Evolutionary conservation across 1,140 invertebrate genomes (phyloP).

Genomic region (Geopemphigus sp.): DNA sequence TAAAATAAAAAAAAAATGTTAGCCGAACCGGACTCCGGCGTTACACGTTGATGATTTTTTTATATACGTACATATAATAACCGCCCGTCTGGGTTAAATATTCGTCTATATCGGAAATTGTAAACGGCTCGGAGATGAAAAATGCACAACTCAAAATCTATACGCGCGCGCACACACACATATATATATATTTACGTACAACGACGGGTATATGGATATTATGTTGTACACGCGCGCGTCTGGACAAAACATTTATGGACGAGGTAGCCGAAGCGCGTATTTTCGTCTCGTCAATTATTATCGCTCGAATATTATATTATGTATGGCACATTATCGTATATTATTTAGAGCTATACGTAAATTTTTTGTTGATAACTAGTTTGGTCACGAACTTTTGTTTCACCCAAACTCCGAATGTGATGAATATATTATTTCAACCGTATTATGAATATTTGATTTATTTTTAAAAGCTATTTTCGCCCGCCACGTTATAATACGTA

Average conservation of each 20-base stretch:
- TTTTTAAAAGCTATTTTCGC: neutral
- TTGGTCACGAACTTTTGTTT: conserved; percentile 16
- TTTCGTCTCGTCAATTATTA: too few species aligned
- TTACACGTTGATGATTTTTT: conserved; percentile 25
- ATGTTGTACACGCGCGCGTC: too few species aligned
- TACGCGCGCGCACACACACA: neutral
- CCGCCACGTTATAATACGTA: neutral
- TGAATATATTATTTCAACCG: neutral
- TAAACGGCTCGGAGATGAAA: neutral
- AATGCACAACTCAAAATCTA: neutral
- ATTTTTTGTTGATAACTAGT: neutral
- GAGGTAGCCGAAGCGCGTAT: too few species aligned
- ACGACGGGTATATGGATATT: too few species aligned
- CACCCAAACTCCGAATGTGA: neutral
- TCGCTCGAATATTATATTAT: too few species aligned
- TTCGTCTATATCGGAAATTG: neutral
- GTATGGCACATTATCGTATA: too few species aligned
- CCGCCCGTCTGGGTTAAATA: too few species aligned
- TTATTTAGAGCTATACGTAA: too few species aligned
- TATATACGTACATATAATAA: neutral
- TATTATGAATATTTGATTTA: neutral
- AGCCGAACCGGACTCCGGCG: conserved; percentile 19
- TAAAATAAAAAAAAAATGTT: conserved; percentile 21
- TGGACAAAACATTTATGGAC: too few species aligned
- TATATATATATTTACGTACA: too few species aligned